A percentile compares a stretch with the other conserved stretches of the same genome.
Evolutionary conservation across 2,113 vertebrate species (phyloP).

Genomic region (Leucopsar rothschildi): DNA sequence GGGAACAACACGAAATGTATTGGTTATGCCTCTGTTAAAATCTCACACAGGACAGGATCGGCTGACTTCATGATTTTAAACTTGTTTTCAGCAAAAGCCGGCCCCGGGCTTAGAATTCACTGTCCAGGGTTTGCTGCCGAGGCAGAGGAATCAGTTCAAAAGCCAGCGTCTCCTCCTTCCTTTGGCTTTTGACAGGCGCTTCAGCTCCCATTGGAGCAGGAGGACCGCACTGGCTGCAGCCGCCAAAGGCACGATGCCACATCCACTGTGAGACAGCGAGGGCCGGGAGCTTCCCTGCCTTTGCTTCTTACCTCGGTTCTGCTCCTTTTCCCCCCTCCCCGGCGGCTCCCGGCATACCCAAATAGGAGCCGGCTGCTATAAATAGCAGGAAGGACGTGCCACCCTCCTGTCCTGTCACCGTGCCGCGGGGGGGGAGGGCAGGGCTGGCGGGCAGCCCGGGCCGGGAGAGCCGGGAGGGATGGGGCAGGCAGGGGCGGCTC

Average conservation of each 20-base stretch:
- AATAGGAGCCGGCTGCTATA: neutral
- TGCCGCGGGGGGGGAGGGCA: neutral
- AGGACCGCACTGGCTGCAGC: rapidly evolving
- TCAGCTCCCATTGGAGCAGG: neutral
- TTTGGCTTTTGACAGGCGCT: neutral
- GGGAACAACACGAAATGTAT: neutral
- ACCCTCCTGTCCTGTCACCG: neutral
- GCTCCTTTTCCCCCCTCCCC: neutral
- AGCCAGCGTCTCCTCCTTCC: neutral
- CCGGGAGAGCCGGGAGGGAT: neutral
- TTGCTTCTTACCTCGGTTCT: neutral
- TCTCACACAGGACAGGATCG: neutral
- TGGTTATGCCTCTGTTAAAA: neutral
- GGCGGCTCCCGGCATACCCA: neutral
- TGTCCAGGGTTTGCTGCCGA: neutral
- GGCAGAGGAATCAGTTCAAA: neutral
- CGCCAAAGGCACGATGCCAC: neutral
- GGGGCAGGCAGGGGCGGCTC: neutral
- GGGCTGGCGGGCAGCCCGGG: neutral
- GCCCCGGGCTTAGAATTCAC: neutral
- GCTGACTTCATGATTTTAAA: neutral
- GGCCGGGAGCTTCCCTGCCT: neutral
- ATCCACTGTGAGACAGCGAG: neutral
- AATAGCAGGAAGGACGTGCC: neutral
- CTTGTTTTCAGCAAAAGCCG: neutral